phyloP scores from a whole-genome alignment of 2,888 invertebrate species.

The Atherix ibis region DNA sequence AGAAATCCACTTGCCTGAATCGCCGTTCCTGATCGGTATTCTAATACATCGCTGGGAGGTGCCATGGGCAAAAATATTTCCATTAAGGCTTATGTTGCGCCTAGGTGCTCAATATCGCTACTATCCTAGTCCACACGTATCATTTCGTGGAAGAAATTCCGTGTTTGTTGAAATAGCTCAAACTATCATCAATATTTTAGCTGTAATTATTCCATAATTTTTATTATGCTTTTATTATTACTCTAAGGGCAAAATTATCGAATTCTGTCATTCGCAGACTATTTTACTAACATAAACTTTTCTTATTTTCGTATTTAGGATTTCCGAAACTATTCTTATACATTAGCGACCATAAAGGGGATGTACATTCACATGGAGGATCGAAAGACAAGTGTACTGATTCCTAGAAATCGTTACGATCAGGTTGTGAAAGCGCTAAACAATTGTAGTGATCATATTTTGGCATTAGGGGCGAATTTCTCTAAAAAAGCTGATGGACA shows the following conservation, averaged over 20 bases:
- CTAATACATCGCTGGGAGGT: conserved; percentile 52
- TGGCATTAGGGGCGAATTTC: conserved; percentile 70
- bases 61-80: conserved; percentile 56
- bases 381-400: conserved; percentile 55
- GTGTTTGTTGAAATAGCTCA: conserved; percentile 76
- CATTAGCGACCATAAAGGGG: conserved; percentile 58
- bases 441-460: conserved; percentile 67
- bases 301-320: conserved; percentile 35
- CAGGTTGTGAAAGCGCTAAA: conserved; percentile 60
- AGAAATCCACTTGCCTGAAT: conserved; percentile 52
- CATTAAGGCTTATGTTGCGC: conserved; percentile 54
- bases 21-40: conserved; percentile 61
- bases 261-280: background rate
- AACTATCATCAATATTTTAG: conserved; percentile 72
- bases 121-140: conserved; percentile 71
- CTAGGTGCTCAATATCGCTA: conserved; percentile 73
- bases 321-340: conserved; percentile 69
- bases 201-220: conserved; percentile 31
- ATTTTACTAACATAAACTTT: background rate
- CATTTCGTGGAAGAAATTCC: conserved; percentile 57
- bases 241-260: conserved; percentile 3
- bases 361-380: conserved; percentile 71
- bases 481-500: conserved; percentile 69
- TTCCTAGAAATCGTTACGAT: conserved; percentile 59
- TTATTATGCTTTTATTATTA: conserved; percentile 1